phyloP scores from a whole-genome alignment of 2,797 vertebrate species.

The Oreochromis grahami region DNA sequence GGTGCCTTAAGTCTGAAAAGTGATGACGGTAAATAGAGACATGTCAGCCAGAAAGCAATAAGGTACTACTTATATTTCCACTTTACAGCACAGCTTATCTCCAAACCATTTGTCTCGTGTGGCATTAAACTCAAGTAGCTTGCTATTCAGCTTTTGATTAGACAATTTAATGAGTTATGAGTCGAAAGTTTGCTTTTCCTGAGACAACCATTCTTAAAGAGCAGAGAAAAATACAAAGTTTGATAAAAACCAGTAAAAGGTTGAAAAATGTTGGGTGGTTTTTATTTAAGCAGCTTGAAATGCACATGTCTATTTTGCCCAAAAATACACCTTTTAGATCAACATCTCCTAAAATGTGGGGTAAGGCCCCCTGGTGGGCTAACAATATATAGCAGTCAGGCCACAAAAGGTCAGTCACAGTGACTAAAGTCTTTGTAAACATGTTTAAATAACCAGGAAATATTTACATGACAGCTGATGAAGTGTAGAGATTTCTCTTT shows the following conservation, averaged over 20 bases:
- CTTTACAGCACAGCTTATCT: background rate
- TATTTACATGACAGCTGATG: background rate
- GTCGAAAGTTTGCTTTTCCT: background rate
- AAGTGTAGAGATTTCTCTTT: background rate
- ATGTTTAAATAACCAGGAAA: background rate
- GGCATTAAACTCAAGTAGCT: background rate
- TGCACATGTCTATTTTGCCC: background rate
- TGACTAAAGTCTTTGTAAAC: background rate
- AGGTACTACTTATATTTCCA: background rate
- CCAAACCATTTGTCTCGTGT: background rate
- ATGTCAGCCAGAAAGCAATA: background rate
- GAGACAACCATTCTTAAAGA: background rate
- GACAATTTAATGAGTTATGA: background rate
- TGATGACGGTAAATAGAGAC: background rate
- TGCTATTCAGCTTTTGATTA: background rate
- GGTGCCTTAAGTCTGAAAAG: background rate
- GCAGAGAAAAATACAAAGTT: background rate
- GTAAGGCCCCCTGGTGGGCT: fast-evolving
- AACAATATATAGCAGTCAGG: background rate
- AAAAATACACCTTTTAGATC: background rate
- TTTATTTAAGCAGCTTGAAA: background rate
- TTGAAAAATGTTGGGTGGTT: background rate
- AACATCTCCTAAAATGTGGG: background rate
- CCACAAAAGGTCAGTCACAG: background rate
- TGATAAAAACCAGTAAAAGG: fast-evolving